Conservation (phyloP, 1,140 invertebrate species). For the Dinoponera quadriceps region DNA sequence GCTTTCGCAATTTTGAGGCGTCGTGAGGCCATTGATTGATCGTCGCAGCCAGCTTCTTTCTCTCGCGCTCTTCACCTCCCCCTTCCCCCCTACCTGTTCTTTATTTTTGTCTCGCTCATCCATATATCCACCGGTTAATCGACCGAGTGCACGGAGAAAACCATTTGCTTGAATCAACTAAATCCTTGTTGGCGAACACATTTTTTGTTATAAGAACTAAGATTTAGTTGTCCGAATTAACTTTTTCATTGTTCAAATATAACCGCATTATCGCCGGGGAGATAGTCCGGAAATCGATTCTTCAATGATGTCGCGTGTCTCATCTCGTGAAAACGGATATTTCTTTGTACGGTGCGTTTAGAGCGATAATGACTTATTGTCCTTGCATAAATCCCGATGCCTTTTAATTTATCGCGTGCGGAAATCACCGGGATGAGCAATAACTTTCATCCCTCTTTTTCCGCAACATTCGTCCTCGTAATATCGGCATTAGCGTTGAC, state of each 20-base stretch:
- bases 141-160: too few species aligned
- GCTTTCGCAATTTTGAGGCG: slow-evolving; percentile 74
- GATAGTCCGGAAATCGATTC: background rate
- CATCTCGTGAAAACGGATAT: background rate
- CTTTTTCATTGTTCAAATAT: background rate
- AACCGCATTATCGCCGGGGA: background rate
- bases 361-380: slow-evolving; percentile 9
- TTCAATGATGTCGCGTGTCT: background rate
- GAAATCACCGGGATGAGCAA: background rate
- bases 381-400: background rate
- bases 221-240: too few species aligned
- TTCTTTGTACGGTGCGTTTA: background rate
- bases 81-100: background rate
- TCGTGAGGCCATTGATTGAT: slow-evolving; percentile 73
- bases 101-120: slow-evolving; percentile 50
- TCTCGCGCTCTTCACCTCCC: slow-evolving; percentile 40
- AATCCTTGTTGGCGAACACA: too few species aligned
- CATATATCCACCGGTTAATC: slow-evolving; percentile 66
- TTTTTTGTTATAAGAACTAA: too few species aligned
- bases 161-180: too few species aligned
- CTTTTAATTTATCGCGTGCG: slow-evolving; percentile 12
- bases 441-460: background rate
- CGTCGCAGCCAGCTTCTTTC: slow-evolving; percentile 70
- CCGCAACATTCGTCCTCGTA: background rate
- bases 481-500: background rate